Evolutionary conservation across 2,113 vertebrate genomes (phyloP).

Genomic region (Oenanthe oenanthe): DNA sequence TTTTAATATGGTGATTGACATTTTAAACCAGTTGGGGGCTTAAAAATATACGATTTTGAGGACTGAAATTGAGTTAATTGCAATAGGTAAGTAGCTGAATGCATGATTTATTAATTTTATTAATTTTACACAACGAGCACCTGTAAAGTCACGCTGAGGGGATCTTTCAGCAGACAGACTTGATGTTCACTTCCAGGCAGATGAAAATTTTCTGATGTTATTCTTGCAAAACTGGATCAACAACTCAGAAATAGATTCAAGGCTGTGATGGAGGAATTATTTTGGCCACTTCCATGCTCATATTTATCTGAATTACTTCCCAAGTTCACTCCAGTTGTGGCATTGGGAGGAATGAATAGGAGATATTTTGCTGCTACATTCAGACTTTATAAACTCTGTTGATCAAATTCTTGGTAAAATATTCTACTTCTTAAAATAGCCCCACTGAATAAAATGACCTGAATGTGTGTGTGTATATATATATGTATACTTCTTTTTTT

Average conservation of each 20-base stretch:
- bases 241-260: not conserved
- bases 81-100: not conserved
- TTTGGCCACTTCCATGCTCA: not conserved
- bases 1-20: not conserved
- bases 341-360: not conserved
- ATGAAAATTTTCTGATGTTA: not conserved
- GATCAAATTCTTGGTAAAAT: not conserved
- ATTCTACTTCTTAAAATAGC: not conserved
- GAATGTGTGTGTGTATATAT: not conserved
- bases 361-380: not conserved
- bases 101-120: not conserved
- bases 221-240: not conserved
- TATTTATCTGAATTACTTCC: not conserved
- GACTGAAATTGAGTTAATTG: constrained; percentile 7
- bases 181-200: not conserved
- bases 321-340: not conserved
- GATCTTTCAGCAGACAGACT: not conserved
- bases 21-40: not conserved
- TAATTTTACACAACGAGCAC: not conserved
- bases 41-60: not conserved
- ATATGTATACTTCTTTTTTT: too few species aligned
- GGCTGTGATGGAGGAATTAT: not conserved
- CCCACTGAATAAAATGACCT: not conserved
- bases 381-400: not conserved
- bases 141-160: not conserved